A percentile compares a stretch with the other conserved stretches of the same genome.
These are phyloP conservation scores for Neoaliturus tenellus DNA, from an alignment of 2,888 invertebrate species.

Conservation along the genomic window DNA sequence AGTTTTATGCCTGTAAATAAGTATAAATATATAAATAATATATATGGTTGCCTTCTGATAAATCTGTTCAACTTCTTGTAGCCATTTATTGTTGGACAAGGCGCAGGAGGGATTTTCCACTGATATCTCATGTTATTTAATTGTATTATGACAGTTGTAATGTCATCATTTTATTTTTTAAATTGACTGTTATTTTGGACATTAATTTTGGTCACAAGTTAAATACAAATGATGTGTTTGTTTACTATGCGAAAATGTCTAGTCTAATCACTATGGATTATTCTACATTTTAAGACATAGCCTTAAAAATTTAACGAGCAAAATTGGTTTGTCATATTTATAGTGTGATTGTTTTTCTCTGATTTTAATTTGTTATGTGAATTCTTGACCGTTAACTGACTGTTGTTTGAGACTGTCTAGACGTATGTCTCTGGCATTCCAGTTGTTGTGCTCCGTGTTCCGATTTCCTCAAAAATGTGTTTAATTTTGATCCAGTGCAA, in stretches of 20 bases:
- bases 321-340: background rate
- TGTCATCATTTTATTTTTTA: background rate
- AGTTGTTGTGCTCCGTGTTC: background rate
- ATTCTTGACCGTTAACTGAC: background rate
- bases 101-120: background rate
- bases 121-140: background rate
- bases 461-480: background rate
- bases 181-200: background rate
- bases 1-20: slow-evolving; percentile 52
- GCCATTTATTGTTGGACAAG: background rate
- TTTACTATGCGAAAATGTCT: background rate
- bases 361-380: background rate
- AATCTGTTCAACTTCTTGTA: slow-evolving; percentile 29
- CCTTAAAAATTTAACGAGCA: background rate
- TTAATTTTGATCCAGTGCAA: background rate
- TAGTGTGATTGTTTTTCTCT: background rate
- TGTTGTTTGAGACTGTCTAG: background rate
- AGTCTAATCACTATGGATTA: too few relatives aligned
- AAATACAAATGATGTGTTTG: background rate
- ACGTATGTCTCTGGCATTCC: background rate
- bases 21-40: slow-evolving; percentile 44
- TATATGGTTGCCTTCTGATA: slow-evolving; percentile 55
- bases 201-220: background rate
- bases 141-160: background rate
- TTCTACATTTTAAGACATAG: background rate